Conservation (phyloP, 2,113 vertebrate genomes). For the Anhinga rufa region DNA sequence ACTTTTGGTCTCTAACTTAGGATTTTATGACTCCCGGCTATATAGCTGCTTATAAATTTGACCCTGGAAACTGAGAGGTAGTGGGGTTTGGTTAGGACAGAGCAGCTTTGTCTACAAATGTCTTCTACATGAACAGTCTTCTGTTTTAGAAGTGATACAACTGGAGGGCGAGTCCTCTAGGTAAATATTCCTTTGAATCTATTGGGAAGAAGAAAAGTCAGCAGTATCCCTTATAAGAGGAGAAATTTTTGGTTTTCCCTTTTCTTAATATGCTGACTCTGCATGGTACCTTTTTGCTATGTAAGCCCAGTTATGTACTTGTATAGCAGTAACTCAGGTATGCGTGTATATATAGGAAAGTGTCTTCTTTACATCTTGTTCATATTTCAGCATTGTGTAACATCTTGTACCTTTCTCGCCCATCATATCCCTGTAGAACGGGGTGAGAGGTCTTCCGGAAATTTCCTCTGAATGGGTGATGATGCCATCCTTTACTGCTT, state of each 20-base stretch:
- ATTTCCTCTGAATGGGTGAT: conserved; percentile 53
- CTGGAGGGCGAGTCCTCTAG: background rate
- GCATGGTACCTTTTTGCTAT: background rate
- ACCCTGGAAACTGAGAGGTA: background rate
- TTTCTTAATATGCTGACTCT: background rate
- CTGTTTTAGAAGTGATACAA: background rate
- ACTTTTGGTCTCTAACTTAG: background rate
- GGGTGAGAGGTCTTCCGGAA: conserved; percentile 55
- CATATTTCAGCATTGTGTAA: background rate
- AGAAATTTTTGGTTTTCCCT: background rate
- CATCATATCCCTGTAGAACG: conserved; percentile 57
- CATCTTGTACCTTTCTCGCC: conserved; percentile 55
- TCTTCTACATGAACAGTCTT: background rate
- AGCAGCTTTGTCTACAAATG: background rate
- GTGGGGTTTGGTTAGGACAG: background rate
- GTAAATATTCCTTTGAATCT: background rate
- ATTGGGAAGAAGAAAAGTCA: background rate
- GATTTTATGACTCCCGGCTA: background rate
- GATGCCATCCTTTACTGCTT: conserved; percentile 53
- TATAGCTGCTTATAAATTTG: background rate
- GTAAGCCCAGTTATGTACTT: background rate
- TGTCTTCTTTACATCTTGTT: background rate
- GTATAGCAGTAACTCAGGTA: background rate
- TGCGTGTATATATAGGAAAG: background rate
- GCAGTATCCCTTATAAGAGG: background rate